Evolutionary conservation across 2,888 invertebrate species (phyloP), one percentile per base, ranked within the genome.

Genomic region (Pelosia muscerda): DNA sequence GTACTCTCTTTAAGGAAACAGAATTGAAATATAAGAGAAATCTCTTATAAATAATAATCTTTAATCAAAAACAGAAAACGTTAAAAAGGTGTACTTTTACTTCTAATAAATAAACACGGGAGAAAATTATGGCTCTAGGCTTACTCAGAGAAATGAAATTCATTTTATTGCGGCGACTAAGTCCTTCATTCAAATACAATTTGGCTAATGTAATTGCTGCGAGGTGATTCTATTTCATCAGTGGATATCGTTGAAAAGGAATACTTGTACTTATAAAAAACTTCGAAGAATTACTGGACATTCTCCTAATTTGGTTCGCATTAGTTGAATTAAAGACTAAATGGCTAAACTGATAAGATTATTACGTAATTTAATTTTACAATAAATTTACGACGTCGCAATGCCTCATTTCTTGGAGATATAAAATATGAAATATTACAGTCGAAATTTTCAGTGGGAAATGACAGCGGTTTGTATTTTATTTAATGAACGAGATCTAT

Each of bases 151-250:
- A 89, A 89, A 91, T 91, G 86, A 89, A 90, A 83, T 89, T 90
- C 85, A 89, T 88, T 92, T 90, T 89, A 90, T 88, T 86, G 88
- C 88, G 86, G 87, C 83, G 86, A 88, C 87, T 81, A 82, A 80
- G 76, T 84, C 85, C 84, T 82, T 84, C 86, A 86, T 90, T 91
- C 88, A 84, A 89, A 91, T 90, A 89, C 88, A 89, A 92, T 91
- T 92, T 89, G 82, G 88, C 86, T 91, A 92, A 92, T 91, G 92
- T 89, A 87, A 90, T 90, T 90, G 89, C 86, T 85, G 69, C 28
- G 81, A 87, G 86, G 86, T 88, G 88, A 87, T 90, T 86, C 82
- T 76, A 79, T 86, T 88, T 82, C 82, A 83, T 69, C 81, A 78
- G 69, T 66, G 59, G 71, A 73, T 77, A 72, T 72, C 71, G 73